Conservation (phyloP, 2,888 invertebrate species). For the Odontothrips loti region DNA sequence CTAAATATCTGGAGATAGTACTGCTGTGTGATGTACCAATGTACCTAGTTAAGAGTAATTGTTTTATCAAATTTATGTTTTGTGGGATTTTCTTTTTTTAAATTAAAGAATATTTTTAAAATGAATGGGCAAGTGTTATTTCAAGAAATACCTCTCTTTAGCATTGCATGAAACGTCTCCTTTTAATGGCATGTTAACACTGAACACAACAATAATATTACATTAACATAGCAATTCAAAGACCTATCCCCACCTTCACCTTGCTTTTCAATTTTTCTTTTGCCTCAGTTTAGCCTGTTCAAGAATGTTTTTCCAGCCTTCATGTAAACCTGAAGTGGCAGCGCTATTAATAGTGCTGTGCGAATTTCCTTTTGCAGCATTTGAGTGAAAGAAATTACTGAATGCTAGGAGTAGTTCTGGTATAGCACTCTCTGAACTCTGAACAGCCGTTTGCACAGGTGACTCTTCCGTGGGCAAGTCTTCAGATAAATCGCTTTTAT, state of each 20-base stretch:
- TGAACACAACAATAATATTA: no score
- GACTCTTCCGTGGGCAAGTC: no score
- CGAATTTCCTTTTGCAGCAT: not conserved
- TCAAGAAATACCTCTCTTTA: not conserved
- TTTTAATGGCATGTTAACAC: not conserved
- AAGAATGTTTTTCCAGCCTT: not conserved
- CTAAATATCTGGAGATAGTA: no score
- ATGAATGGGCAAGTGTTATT: not conserved
- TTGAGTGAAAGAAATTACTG: not conserved
- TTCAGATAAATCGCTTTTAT: no score
- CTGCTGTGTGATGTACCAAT: no score
- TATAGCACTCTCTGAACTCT: not conserved
- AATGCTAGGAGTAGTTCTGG: not conserved
- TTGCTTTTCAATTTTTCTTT: not conserved
- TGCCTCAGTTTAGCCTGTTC: not conserved
- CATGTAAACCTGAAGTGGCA: not conserved
- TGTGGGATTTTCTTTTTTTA: no score
- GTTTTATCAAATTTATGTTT: no score
- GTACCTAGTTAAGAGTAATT: no score
- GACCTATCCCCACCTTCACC: no score
- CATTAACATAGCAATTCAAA: no score
- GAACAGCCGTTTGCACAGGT: no score
- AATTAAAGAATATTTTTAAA: no score
- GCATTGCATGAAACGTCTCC: not conserved
- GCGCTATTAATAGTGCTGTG: not conserved